Percentiles rank a stretch among this genome's conserved stretches.
Conservation (phyloP, 1,140 invertebrate genomes). For the Zaprionus kolodkinae region DNA sequence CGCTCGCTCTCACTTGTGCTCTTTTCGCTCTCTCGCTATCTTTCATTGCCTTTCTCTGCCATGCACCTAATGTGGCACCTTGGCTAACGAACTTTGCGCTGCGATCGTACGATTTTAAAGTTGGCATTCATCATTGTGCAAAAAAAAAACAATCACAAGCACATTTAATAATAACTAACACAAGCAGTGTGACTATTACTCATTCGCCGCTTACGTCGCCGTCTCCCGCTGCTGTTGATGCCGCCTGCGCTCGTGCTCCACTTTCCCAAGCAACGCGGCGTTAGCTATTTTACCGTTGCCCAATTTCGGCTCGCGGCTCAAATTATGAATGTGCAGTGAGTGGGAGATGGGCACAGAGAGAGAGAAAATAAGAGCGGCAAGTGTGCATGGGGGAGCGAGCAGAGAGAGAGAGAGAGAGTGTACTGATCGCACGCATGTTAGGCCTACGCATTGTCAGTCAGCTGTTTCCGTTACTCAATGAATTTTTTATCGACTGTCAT, state of each 20-base stretch:
- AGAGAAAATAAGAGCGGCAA: background rate
- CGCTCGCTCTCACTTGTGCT: background rate
- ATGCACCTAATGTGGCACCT: constrained; percentile 32
- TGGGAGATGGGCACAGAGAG: background rate
- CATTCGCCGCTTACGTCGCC: constrained; percentile 47
- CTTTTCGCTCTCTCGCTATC: constrained; percentile 1
- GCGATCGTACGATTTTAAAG: constrained; percentile 60
- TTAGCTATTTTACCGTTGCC: constrained; percentile 45
- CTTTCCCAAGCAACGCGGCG: constrained; percentile 45
- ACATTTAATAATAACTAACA: constrained; percentile 52
- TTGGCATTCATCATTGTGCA: constrained; percentile 52
- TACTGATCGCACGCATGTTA: constrained; percentile 42
- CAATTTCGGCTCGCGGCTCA: constrained; percentile 29
- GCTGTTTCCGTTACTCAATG: constrained; percentile 58
- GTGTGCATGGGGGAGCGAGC: background rate
- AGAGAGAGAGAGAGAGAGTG: constrained; percentile 3
- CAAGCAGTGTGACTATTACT: constrained; percentile 46
- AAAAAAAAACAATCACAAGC: background rate
- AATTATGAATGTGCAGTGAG: constrained; percentile 27
- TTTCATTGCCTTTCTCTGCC: constrained; percentile 9
- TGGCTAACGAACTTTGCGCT: constrained; percentile 50
- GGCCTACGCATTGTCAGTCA: constrained; percentile 51
- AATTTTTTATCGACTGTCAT: constrained; percentile 33
- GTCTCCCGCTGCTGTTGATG: constrained; percentile 22
- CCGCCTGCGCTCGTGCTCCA: constrained; percentile 48